phyloP scores from a whole-genome alignment of 2,888 invertebrate genomes.

The Nasonovia ribisnigri region DNA sequence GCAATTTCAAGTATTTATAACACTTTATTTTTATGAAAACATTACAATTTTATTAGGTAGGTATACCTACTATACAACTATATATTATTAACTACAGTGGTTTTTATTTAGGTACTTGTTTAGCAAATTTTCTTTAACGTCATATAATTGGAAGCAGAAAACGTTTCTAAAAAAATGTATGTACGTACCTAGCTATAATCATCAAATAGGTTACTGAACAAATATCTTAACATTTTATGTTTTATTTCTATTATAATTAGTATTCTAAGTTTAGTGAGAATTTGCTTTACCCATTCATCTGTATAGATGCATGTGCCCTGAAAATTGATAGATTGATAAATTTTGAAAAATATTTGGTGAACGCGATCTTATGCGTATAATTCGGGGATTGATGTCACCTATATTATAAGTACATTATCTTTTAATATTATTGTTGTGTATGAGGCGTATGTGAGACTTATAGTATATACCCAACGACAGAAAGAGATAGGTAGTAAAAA shows the following conservation, averaged over 20 bases:
- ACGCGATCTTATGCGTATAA: neutral
- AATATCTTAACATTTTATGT: neutral
- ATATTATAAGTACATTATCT: too few species aligned
- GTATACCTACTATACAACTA: too few species aligned
- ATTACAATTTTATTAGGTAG: too few species aligned
- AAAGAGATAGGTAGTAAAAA: neutral
- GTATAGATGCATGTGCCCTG: neutral
- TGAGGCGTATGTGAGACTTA: neutral
- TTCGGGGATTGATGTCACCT: neutral
- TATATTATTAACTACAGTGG: too few species aligned
- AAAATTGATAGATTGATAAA: neutral
- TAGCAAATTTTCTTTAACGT: too few species aligned
- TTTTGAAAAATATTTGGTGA: neutral
- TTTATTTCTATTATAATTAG: neutral
- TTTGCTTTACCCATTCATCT: neutral
- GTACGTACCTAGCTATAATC: too few species aligned
- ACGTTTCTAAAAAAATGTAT: too few species aligned
- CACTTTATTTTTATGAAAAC: too few species aligned
- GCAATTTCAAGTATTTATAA: too few species aligned
- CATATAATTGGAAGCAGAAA: too few species aligned
- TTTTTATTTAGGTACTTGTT: too few species aligned
- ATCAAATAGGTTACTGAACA: too few species aligned
- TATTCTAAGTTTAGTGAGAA: neutral
- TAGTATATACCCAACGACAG: neutral
- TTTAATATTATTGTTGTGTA: neutral